Base-by-base conservation (phyloP, 2,797 vertebrate species). In the Pteronotus mesoamericanus region DNA sequence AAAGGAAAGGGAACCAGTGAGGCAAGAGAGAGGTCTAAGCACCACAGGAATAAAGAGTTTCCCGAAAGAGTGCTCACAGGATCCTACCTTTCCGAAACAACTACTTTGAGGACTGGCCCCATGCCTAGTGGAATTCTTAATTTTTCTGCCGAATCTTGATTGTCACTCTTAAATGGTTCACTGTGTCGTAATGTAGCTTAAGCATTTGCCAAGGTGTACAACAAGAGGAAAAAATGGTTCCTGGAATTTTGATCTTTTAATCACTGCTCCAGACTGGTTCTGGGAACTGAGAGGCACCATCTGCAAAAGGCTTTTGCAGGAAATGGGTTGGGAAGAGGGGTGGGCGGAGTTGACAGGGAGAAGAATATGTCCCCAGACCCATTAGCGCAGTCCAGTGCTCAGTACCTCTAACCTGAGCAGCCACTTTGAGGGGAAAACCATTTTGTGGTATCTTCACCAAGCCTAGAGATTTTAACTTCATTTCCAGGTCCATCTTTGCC, bases 271-370 rank as follows among this genome's bases (percentile, higher is more conserved):
- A 97, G 94, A 94, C 85, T 78, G 88, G 78, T 92, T 96, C 93
- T 97, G 97, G 93, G 96, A 97, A 97, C 91, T n/a, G n/a, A 91
- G 48, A 59, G 32, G 93, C 95, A 90, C 75, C 91, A 95, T 98
- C 96, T 98, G 97, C 94, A 96, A 98, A 98, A 97, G 96, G 89
- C 95, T 98, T 98, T 96, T 97, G 80, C 89, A 97, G 94, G 57
- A 97, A 98, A 96, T 68, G 79, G 91, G 61, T 69, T 90, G 94
- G 87, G 94, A 93, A 94, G 44, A 51, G 39, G 39, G 29, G 72
- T 84, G 89, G 88, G 61, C 32, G 82, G 75, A 59, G 59, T 51
- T 44, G 57, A 96, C 89, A 37, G 46, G 57, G 57, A 39, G 51
- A 78, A 92, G 95, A 94, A 48, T 83, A 19, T 61, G 89, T 89